Evolutionary conservation across 2,888 invertebrate genomes (phyloP), one percentile per base, ranked within the genome.

Genomic region (Drosophila kokeensis): DNA sequence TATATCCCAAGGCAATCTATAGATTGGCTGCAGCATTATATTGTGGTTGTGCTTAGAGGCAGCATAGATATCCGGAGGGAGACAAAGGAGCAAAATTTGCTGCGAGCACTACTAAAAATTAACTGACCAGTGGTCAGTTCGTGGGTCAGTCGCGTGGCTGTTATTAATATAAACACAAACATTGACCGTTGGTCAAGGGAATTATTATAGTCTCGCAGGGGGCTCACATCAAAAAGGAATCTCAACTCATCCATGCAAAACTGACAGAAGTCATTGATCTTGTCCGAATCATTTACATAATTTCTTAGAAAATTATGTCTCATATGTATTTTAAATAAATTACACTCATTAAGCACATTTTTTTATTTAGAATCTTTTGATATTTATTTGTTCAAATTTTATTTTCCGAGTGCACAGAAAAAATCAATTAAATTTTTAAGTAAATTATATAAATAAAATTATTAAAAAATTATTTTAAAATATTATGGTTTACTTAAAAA

Each of bases 161-260:
- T 73, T 87, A 87, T 88, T 90, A 90, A 89, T 89, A 72, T 74
- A 72, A 81, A 85, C 70, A 80, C 66, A 85, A 89, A 87, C 82
- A 89, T 85, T 87, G 79, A 74, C 72, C 87, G 67, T 45, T 21
- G 57, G 57, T 13, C 36, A 71, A 69, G 69, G 88, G 76, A 36
- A 73, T 53, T 59, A 54, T 48, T 32, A 42, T 11, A 18, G 24
- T 18, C 18, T 34, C 7, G 34, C 54, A 71, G 38, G 81, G 73
- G 73, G 66, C 73, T 67, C 79, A 45, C 30, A 62, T 65, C 45
- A 57, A 45, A 61, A 40, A n/a, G 24, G 54, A 54, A 21, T 29
- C 54, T 30, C 3, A 32, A 57, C 29, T 59, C 36, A 54, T 29
- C 30, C 42, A 49, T 40, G 50, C 24, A 42, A 62, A 69, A 62